Evolutionary conservation across 2,797 vertebrate genomes (phyloP).

Genomic region (Sciurus carolinensis): DNA sequence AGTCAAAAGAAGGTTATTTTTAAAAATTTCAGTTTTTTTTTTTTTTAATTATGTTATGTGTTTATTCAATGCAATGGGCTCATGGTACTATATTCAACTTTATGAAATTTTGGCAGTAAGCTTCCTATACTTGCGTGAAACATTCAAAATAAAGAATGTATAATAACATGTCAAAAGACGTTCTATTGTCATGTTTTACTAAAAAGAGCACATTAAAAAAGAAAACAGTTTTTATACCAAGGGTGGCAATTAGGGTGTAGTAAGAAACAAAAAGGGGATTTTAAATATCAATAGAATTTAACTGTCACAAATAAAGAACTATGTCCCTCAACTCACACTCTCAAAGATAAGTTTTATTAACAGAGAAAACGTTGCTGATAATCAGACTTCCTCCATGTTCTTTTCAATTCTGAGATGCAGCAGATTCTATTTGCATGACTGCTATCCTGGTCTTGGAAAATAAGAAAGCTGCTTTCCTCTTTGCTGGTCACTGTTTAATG

Average conservation of each 20-base stretch:
- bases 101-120: background rate
- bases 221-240: background rate
- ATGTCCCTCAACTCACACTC: background rate
- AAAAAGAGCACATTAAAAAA: background rate
- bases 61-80: background rate
- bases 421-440: background rate
- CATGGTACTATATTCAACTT: background rate
- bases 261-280: background rate
- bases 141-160: background rate
- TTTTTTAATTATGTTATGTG: background rate
- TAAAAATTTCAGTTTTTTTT: background rate
- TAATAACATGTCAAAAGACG: too few species aligned
- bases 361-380: background rate
- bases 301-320: background rate
- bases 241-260: background rate
- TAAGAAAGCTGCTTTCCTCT: background rate
- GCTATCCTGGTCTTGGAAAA: background rate
- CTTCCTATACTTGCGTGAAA: background rate
- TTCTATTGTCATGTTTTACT: too few species aligned
- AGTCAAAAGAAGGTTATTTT: background rate
- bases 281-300: background rate
- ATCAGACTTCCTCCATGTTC: background rate
- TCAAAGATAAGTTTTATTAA: background rate
- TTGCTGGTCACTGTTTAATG: background rate
- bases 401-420: background rate